These are phyloP conservation scores for Sitta europaea DNA, from an alignment of 2,113 vertebrate species.

Conservation along the genomic window DNA sequence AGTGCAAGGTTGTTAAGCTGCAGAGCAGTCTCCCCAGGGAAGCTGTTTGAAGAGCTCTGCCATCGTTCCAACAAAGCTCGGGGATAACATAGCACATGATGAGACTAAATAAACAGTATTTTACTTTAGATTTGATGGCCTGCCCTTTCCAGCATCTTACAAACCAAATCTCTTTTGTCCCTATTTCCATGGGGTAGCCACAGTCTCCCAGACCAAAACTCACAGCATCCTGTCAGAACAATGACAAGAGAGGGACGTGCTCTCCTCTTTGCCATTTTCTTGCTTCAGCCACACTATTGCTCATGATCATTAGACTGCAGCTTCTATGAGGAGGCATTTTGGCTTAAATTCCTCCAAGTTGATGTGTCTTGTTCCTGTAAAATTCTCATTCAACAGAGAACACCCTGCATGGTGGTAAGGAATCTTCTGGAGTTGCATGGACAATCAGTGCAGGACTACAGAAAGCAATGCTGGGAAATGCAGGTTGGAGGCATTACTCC, in stretches of 20 bases:
- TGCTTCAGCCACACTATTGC: accelerated
- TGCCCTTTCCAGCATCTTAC: background rate
- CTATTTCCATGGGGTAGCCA: background rate
- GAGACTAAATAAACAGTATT: conserved; percentile 1
- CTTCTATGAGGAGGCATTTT: background rate
- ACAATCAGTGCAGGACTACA: background rate
- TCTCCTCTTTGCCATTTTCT: background rate
- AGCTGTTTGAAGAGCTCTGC: conserved; percentile 27
- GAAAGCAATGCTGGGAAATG: background rate
- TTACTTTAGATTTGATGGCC: background rate
- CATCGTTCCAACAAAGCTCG: background rate
- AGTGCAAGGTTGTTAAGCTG: conserved; percentile 14
- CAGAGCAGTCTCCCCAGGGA: background rate
- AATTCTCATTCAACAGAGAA: background rate
- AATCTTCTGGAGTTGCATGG: background rate
- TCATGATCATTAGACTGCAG: background rate
- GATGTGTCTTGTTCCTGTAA: background rate
- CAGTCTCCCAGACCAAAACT: background rate
- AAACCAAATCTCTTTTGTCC: background rate
- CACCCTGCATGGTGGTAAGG: background rate
- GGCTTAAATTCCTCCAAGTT: background rate
- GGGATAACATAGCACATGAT: background rate
- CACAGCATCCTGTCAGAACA: background rate
- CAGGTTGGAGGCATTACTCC: background rate
- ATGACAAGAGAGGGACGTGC: background rate